Percentiles rank a stretch among this genome's conserved stretches.
These are phyloP conservation scores for Cladorhizidae sp. DNA, from an alignment of 37 sponge, comb jelly and placozoan genomes.

Conservation along the genomic window DNA sequence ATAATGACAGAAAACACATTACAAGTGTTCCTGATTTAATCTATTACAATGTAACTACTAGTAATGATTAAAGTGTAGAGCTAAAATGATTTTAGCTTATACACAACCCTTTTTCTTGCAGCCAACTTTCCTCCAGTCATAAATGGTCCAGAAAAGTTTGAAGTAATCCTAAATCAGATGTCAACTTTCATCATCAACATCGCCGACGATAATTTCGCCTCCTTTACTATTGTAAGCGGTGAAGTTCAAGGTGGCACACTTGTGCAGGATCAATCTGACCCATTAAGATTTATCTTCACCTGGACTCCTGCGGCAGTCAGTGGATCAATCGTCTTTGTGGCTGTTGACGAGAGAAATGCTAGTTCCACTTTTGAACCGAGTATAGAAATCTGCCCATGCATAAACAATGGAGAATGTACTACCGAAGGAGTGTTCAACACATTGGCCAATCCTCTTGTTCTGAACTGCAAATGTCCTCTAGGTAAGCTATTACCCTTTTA, in stretches of 20 bases:
- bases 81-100: background rate
- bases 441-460: background rate
- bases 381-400: slow-evolving; percentile 58
- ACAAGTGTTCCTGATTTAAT: too few species aligned
- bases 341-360: slow-evolving; percentile 35
- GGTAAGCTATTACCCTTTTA: too few species aligned
- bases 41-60: too few species aligned
- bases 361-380: slow-evolving; percentile 5
- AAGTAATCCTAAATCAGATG: background rate
- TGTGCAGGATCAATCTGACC: background rate
- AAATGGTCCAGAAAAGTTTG: too few species aligned
- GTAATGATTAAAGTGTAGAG: slow-evolving; percentile 1
- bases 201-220: slow-evolving; percentile 2
- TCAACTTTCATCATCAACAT: slow-evolving; percentile 45
- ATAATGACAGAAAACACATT: too few species aligned
- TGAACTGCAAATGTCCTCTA: slow-evolving; percentile 47
- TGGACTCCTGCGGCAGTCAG: slow-evolving; percentile 8
- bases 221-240: too few species aligned
- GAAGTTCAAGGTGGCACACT: background rate
- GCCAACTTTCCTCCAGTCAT: slow-evolving; percentile 65
- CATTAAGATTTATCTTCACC: slow-evolving; percentile 16
- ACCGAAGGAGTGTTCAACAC: slow-evolving; percentile 26
- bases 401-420: slow-evolving; percentile 63
- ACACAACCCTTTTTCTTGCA: background rate
- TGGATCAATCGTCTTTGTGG: slow-evolving; percentile 19